Conservation (phyloP, 2,888 invertebrate genomes). For the Hirtodrosophila confusa region DNA sequence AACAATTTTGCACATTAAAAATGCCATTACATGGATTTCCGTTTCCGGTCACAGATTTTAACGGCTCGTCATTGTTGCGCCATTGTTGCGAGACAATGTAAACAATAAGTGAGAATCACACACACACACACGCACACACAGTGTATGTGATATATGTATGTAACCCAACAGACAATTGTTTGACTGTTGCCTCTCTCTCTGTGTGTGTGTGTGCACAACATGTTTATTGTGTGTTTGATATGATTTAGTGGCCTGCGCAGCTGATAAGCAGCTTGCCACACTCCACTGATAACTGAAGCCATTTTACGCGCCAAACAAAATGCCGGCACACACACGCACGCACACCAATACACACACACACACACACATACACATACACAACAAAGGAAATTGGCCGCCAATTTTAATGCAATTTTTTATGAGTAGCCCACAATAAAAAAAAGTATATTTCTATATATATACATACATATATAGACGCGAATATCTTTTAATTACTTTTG, state of each 20-base stretch:
- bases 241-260: conserved; percentile 36
- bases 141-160: too few species aligned
- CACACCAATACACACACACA: conserved; percentile 1
- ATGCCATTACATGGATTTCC: conserved; percentile 57
- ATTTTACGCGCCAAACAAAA: conserved; percentile 57
- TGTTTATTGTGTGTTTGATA: not conserved
- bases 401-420: conserved; percentile 15
- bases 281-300: conserved; percentile 34
- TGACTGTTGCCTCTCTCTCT: not conserved
- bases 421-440: conserved; percentile 20
- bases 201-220: conserved; percentile 1
- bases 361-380: conserved; percentile 3
- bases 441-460: not conserved
- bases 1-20: conserved; percentile 43
- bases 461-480: conserved; percentile 1
- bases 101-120: conserved; percentile 38
- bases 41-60: conserved; percentile 69
- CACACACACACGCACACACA: conserved; percentile 2
- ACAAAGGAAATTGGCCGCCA: conserved; percentile 16
- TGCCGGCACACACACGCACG: conserved; percentile 33
- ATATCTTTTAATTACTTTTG: conserved; percentile 47
- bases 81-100: conserved; percentile 50
- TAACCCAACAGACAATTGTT: conserved; percentile 12
- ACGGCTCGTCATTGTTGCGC: conserved; percentile 41
- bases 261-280: conserved; percentile 48